A percentile compares a stretch with the other conserved stretches of the same genome.
phyloP scores from a whole-genome alignment of 1,140 invertebrate species.

The Pristionchus pacificus region DNA sequence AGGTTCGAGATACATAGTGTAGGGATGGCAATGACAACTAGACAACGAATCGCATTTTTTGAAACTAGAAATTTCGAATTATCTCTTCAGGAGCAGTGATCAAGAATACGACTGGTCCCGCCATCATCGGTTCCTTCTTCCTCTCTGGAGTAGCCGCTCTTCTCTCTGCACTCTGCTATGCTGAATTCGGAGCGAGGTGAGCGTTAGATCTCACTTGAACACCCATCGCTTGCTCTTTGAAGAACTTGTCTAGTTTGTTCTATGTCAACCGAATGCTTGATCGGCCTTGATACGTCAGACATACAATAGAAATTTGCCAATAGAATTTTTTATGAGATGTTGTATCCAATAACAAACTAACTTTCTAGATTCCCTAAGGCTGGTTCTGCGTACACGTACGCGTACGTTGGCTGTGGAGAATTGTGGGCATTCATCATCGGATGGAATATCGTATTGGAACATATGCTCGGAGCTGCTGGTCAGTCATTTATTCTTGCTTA shows the following conservation, averaged over 20 bases:
- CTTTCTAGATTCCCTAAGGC: conserved; percentile 73
- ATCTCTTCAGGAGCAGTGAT: conserved; percentile 71
- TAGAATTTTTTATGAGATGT: no score
- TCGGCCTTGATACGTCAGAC: no score
- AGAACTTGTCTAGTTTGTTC: conserved; percentile 53
- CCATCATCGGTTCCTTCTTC: conserved; percentile 78
- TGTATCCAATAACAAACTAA: neutral
- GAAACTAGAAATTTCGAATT: no score
- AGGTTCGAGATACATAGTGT: no score
- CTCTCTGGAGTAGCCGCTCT: conserved; percentile 79
- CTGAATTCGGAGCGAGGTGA: conserved; percentile 75
- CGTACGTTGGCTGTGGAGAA: conserved; percentile 76
- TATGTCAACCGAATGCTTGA: conserved; percentile 74
- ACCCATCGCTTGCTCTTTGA: no score
- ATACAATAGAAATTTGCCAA: no score
- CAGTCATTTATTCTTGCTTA: neutral
- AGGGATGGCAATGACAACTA: no score
- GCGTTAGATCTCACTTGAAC: neutral
- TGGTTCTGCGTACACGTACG: conserved; percentile 74
- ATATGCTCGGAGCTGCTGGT: conserved; percentile 69
- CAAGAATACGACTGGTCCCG: conserved; percentile 78
- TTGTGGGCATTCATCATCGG: conserved; percentile 90
- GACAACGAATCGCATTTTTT: no score
- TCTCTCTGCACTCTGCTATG: conserved; percentile 77
- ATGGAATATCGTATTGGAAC: conserved; percentile 66